Evolutionary conservation across 2,113 vertebrate genomes (phyloP).

Genomic region (Cheirogaleus medius): DNA sequence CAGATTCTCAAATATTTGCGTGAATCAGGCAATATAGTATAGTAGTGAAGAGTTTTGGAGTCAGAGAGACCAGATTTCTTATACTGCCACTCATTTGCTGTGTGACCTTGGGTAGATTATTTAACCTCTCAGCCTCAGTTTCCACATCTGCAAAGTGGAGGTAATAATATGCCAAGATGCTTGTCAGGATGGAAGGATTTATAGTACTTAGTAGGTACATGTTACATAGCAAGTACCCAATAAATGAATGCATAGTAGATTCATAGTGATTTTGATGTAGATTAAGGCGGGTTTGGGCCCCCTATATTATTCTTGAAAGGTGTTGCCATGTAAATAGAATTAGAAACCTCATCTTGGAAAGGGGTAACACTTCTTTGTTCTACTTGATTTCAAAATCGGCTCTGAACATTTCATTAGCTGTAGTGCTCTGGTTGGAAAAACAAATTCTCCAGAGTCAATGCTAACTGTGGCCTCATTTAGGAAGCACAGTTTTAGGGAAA

Average conservation of each 20-base stretch:
- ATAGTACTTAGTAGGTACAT: neutral
- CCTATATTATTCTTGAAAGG: neutral
- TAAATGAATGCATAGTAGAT: neutral
- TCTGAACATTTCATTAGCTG: conserved; percentile 53
- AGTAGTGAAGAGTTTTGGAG: neutral
- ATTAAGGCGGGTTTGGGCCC: neutral
- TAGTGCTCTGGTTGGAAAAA: conserved; percentile 17
- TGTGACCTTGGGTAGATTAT: neutral
- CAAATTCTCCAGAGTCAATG: conserved; percentile 23
- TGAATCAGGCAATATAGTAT: neutral
- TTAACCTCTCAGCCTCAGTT: conserved; percentile 10
- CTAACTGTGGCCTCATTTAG: conserved; percentile 41
- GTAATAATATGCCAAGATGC: neutral
- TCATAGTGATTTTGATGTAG: conserved; percentile 8
- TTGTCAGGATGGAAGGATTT: neutral
- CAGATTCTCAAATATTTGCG: conserved; percentile 8
- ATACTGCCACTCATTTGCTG: neutral
- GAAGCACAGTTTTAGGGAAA: conserved; percentile 25
- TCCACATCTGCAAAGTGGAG: neutral
- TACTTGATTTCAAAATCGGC: conserved; percentile 53
- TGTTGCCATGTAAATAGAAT: conserved; percentile 32
- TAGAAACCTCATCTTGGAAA: conserved; percentile 37
- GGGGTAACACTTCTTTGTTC: neutral
- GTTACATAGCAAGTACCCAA: neutral
- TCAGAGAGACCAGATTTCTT: neutral